A percentile compares a stretch with the other conserved stretches of the same genome.
Conservation (phyloP, 2,113 vertebrate genomes). For the Perca schrenkii region DNA sequence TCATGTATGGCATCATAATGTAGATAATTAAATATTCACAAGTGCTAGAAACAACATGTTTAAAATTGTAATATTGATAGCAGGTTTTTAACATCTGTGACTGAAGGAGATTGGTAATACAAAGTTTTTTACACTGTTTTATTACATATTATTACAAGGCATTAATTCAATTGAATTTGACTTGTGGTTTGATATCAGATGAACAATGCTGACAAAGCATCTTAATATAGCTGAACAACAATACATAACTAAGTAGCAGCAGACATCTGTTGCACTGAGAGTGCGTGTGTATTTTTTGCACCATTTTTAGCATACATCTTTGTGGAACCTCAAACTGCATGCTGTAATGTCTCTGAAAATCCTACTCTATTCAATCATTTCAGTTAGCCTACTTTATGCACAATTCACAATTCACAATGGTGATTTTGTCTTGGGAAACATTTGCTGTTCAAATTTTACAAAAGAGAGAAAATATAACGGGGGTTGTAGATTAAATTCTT, state of each 20-base stretch:
- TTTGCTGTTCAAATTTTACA: neutral
- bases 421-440: neutral
- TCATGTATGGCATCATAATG: neutral
- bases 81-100: neutral
- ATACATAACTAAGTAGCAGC: neutral
- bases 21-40: neutral
- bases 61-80: neutral
- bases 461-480: neutral
- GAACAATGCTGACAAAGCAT: neutral
- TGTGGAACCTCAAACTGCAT: neutral
- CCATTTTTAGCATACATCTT: neutral
- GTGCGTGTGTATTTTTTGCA: neutral
- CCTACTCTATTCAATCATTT: neutral
- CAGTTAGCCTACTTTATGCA: neutral
- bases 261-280: neutral
- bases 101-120: neutral
- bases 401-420: neutral
- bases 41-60: neutral
- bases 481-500: constrained; percentile 20
- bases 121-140: neutral
- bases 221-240: neutral
- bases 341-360: neutral
- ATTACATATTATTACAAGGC: neutral
- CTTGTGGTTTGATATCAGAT: neutral
- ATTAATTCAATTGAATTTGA: neutral